These are phyloP conservation scores for Nesidiocoris tenuis DNA, from an alignment of 2,888 invertebrate genomes.

Conservation along the genomic window DNA sequence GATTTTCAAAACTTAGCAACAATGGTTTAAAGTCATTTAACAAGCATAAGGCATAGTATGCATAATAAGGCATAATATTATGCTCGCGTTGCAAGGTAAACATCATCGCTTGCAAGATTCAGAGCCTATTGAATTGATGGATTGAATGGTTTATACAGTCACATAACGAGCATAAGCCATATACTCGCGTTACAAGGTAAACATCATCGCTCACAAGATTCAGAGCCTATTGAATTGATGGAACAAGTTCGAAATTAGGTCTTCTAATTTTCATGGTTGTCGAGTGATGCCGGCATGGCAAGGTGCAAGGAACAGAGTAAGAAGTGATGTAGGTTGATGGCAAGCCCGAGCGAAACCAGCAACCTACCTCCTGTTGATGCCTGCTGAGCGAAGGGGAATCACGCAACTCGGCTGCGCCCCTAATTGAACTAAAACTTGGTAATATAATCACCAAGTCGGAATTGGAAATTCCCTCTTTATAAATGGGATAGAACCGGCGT, in stretches of 20 bases:
- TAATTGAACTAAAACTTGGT: slow-evolving; percentile 27
- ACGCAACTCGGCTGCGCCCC: not conserved
- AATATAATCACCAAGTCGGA: slow-evolving; percentile 15
- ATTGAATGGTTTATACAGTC: too few species aligned
- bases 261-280: not conserved
- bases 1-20: too few species aligned
- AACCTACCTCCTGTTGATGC: not conserved
- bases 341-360: not conserved
- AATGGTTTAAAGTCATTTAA: too few species aligned
- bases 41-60: too few species aligned
- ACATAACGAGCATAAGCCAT: too few species aligned
- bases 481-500: not conserved
- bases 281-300: not conserved
- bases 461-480: slow-evolving; percentile 10
- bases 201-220: not conserved
- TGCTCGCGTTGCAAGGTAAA: too few species aligned
- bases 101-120: not conserved
- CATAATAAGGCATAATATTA: too few species aligned
- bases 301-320: not conserved
- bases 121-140: not conserved
- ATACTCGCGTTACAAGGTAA: too few species aligned
- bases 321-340: not conserved
- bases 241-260: not conserved
- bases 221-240: not conserved
- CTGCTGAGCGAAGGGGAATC: not conserved